Evolutionary conservation across 2,113 vertebrate species (phyloP), one percentile per base, ranked within the genome.

Genomic region (Papio anubis): DNA sequence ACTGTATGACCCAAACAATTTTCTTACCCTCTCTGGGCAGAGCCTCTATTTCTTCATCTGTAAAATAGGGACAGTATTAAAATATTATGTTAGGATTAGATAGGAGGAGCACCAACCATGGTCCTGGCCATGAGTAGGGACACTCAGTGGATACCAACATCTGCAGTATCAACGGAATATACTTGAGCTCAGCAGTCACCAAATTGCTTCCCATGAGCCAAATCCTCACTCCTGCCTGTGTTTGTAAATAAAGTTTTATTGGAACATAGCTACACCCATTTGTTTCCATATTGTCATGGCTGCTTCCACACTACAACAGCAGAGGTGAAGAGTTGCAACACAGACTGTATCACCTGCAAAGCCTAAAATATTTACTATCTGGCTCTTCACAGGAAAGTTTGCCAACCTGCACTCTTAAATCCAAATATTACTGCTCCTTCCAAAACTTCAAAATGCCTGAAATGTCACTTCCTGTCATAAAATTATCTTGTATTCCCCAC

Each of bases 191-290:
- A 48, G 21, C 61, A 17, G 25, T 14, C 27, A 64, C 40, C 50
- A 40, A 27, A 27, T 68, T 11, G 27, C 72, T 70, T 83, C 30
- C 43, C 25, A 1, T 27, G 25, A 38, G 43, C 48, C 72, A 75
- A 64, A 70, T n/a, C 66, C 35, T 35, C 23, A 80, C 12, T 30
- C 20, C 48, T 6, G 8, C 45, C 40, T 23, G 20, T 75, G 73
- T 88, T 75, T 59, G 30, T 85, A 52, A 92, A 83, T 80, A 91
- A 94, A 92, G 64, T 57, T 94, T 88, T 70, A 81, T 27, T 82
- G 66, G 27, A 38, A 82, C 35, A 13, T 16, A 43, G 20, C 40
- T 68, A 45, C 16, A 10, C 8, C 35, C 38, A 38, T 59, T n/a
- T 80, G 17, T 76, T 68, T 59, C 32, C 38, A 43, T 32, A 48